Base-by-base conservation (phyloP, 2,888 invertebrate species). In the Plutella xylostella region DNA sequence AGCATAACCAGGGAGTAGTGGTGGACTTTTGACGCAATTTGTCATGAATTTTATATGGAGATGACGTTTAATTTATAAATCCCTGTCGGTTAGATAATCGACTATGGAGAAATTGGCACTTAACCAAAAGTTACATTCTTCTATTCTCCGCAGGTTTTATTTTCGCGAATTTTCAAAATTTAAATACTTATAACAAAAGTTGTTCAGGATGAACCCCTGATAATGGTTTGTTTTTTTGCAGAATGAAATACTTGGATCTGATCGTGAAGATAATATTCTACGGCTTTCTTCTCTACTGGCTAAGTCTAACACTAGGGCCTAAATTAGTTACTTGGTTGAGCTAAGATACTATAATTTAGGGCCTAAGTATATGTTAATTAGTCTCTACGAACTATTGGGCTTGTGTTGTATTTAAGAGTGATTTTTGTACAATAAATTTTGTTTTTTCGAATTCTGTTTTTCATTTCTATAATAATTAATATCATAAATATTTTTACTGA, bases 161-260 rank as follows among this genome's bases (percentile, higher is more conserved):
- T n/a, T n/a, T n/a, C n/a, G n/a, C n/a, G n/a, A n/a, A n/a, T n/a
- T n/a, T n/a, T n/a, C n/a, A n/a, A n/a, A n/a, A n/a, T n/a, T n/a
- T n/a, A n/a, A n/a, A n/a, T n/a, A n/a, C n/a, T n/a, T n/a, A n/a
- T n/a, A n/a, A n/a, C n/a, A n/a, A n/a, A n/a, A n/a, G n/a, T n/a
- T n/a, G n/a, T n/a, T n/a, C n/a, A n/a, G n/a, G n/a, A n/a, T n/a
- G n/a, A n/a, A n/a, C n/a, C n/a, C n/a, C n/a, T n/a, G n/a, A n/a
- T n/a, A n/a, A n/a, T n/a, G n/a, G n/a, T n/a, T n/a, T n/a, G n/a
- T n/a, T 37, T 20, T 37, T 9, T 20, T 37, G 11, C 37, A 37
- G 37, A 19, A 37, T 37, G 37, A 37, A 37, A 20, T 37, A 37
- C n/a, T n/a, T 37, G 11, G 37, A 37, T 20, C 9, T 11, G n/a